Evolutionary conservation across 2,797 vertebrate species (phyloP), one percentile per base, ranked within the genome.

Genomic region (Hyperoplus immaculatus): DNA sequence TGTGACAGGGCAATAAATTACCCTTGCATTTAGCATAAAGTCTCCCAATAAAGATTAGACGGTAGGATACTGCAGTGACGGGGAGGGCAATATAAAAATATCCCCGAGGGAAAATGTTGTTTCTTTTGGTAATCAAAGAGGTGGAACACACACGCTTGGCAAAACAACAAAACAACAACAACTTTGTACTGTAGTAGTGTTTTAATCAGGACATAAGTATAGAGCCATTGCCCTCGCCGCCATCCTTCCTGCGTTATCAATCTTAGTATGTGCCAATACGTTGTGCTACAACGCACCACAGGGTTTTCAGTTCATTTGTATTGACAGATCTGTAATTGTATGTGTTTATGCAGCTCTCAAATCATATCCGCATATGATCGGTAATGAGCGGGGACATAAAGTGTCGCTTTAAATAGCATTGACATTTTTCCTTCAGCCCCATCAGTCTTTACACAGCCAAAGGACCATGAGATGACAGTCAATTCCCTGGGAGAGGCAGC

Each of bases 1-100:
- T 29, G 47, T 81, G 91, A 90, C 92, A 92, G 74, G 76, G 76
- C 89, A 84, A 95, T 95, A 92, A 94, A 95, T 95, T 92, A 88
- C 79, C 66, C 71, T 83, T 78, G 85, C 87, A 93, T 93, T 95
- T 94, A 93, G 86, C 89, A 91, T 89, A 90, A 92, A 88, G 85
- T 87, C 82, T 81, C 88, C 72, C 76, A 83, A 87, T 91, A 92
- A 93, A 93, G 82, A 91, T 87, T 77, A 88, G 82, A 75, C 89
- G 75, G 84, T 82, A 83, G 88, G 83, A 81, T 82, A 67, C 77
- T 62, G 71, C 63, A 41, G 71, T 63, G 75, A 75, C 88, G 63
- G 8, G 16, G 57, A 29, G 75, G 61, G 80, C 65, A 66, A 83
- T 81, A 78, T 84, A 87, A 90, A 83, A 82, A 85, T 68, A 63